Base-by-base conservation (phyloP, 2,797 vertebrate species). In the Sebastes vulpes region DNA sequence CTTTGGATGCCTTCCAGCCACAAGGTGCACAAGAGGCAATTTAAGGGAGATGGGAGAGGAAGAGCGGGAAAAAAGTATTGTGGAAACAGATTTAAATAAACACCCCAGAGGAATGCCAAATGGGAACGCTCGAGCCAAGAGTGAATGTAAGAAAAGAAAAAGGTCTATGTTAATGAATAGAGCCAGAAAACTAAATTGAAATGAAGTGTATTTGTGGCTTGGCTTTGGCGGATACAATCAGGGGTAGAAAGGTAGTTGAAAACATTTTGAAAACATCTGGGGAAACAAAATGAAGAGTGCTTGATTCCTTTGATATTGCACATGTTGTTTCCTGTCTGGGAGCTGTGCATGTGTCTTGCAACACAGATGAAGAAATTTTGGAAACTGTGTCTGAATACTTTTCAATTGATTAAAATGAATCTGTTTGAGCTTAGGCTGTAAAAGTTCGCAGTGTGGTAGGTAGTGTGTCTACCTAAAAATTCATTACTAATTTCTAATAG, bases 1-100 rank as follows among this genome's bases (percentile, higher is more conserved):
- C 86, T 89, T 90, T 93, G 92, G 92, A 92, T 82, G 81, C 61
- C 65, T 81, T 94, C 91, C 92, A 93, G 84, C 70, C 83, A 85
- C 75, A 91, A 92, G 89, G 89, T 93, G 91, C 84, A 90, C 75
- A 85, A 82, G 72, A 87, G 66, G 84, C 86, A 86, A 88, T 85
- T 90, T 79, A 82, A 87, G 5, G 38, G 52, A 46, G 78, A 90
- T 81, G 63, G 46, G 46, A n/a, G 54, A 87, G 77, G 85, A 87
- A 86, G 84, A 82, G 60, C 29, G 14, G 79, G 77, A 46, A 82
- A 88, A 74, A 84, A 38, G 50, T 58, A 78, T 83, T 86, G 83
- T 79, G 72, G 84, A 93, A 89, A 82, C 70, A 74, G 50, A 90
- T 84, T 89, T 80, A 74, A 85, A 91, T 85, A 87, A 91, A 92